A percentile compares a stretch with the other conserved stretches of the same genome.
These are phyloP conservation scores for Peromyscus nudipes DNA, from an alignment of 2,797 vertebrate species.

Conservation along the genomic window DNA sequence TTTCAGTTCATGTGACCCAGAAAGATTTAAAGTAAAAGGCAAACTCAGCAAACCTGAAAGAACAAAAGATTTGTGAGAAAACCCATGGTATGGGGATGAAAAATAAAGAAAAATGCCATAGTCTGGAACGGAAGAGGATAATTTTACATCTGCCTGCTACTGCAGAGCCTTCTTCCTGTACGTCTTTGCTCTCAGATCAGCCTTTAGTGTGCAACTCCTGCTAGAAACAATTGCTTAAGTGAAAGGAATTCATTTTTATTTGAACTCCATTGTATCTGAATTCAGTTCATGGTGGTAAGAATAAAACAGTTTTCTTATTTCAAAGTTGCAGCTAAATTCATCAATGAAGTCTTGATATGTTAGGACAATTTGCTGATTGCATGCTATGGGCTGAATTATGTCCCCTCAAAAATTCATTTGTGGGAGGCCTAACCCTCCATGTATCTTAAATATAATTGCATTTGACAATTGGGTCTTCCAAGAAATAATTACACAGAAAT, in stretches of 20 bases:
- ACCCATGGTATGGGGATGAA: not conserved
- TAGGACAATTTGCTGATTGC: not conserved
- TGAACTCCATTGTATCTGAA: slow-evolving; percentile 10
- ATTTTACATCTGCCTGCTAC: not conserved
- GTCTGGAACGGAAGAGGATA: not conserved
- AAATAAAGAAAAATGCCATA: not conserved
- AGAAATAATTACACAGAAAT: slow-evolving; percentile 36
- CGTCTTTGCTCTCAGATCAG: not conserved
- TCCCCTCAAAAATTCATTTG: not conserved
- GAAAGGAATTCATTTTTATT: not conserved
- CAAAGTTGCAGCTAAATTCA: not conserved
- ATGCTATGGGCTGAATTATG: not conserved
- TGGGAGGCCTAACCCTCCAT: not conserved
- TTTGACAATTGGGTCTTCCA: not conserved
- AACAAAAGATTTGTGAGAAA: not conserved
- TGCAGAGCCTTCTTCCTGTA: not conserved
- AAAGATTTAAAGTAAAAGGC: slow-evolving; percentile 32
- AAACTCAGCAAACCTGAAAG: slow-evolving; percentile 37
- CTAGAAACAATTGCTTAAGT: not conserved
- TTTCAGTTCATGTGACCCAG: slow-evolving; percentile 7
- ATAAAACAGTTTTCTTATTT: not conserved
- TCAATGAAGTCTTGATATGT: not conserved
- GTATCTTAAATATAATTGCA: not conserved
- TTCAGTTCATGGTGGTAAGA: not conserved
- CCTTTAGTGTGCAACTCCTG: not conserved